Base-by-base conservation (phyloP, 2,888 invertebrate species). In the Tachina grossa region DNA sequence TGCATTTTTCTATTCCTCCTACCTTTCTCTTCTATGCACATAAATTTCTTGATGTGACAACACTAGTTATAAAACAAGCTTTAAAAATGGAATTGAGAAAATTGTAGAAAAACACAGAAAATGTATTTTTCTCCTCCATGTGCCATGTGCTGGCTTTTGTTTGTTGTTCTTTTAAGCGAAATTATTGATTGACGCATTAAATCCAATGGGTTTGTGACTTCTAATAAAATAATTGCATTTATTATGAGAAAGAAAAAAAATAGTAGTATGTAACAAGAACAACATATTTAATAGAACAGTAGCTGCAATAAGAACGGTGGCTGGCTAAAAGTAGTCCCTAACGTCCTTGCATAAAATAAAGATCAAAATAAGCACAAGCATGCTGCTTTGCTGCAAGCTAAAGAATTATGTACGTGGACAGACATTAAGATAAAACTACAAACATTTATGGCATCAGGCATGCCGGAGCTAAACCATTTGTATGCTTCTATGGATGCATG, bases 171-270 rank as follows among this genome's bases (percentile, higher is more conserved):
- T 71, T 31, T 66, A 57, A 61, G 66, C 80, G 68, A 81, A 81
- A 81, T 86, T 86, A 88, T 85, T 87, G 85, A 87, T 85, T 72
- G 77, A 71, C 68, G 85, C 78, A 72, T 66, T 76, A 81, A 85
- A 81, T 59, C 83, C 79, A 86, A 82, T 85, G 87, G 87, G 87
- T 57, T 84, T 84, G 77, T 45, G 74, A 74, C 76, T 66, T 75
- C 87, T 87, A 87, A 87, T 87, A 87, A 87, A 87, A 87, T 87
- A 87, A 87, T 85, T 87, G 84, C 85, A 79, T 74, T 83, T 78
- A 84, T 82, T 84, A 81, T 74, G 57, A 76, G 57, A 53, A 51
- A 63, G 22, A 9, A 43, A 14, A 11, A 19, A 68, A 39, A 39
- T 2, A 22, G 4, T 31, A 31, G 31, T 31, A 31, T 31, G 4